phyloP scores from a whole-genome alignment of 1,140 invertebrate species.

The Cherax destructor region DNA sequence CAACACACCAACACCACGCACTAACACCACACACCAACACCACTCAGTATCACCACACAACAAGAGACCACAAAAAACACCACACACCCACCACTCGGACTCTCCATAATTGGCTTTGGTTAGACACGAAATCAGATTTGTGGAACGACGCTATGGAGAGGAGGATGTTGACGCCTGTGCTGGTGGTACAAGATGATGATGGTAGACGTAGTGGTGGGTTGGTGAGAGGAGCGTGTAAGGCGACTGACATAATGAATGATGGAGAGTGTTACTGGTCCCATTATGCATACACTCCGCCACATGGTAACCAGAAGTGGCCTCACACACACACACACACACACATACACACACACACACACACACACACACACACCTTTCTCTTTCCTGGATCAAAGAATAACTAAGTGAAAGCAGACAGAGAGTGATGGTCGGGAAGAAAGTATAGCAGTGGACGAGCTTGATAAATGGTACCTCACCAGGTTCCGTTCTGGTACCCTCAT shows the following conservation, averaged over 20 bases:
- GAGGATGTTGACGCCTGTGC: constrained; percentile 10
- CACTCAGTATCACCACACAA: background rate
- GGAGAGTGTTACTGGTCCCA: too few relatives aligned
- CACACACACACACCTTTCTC: background rate
- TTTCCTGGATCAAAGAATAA: too few relatives aligned
- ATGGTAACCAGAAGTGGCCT: background rate
- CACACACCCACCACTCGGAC: background rate
- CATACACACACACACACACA: constrained; percentile 9
- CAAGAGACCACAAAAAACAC: background rate
- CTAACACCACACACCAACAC: background rate
- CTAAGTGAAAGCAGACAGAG: too few relatives aligned
- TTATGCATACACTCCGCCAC: too few relatives aligned
- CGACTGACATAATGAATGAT: background rate
- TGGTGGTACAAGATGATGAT: background rate
- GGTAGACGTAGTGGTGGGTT: background rate
- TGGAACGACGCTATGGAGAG: constrained; percentile 33
- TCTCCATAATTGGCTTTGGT: constrained; percentile 41
- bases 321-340: constrained; percentile 7
- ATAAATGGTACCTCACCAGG: too few relatives aligned
- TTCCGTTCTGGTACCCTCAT: too few relatives aligned
- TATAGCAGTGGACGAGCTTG: background rate
- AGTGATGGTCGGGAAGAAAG: too few relatives aligned
- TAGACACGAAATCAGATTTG: constrained; percentile 38
- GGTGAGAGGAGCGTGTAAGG: background rate
- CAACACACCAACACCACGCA: background rate